Percentiles rank a stretch among this genome's conserved stretches.
Evolutionary conservation across 2,113 vertebrate genomes (phyloP).

Genomic region (Polypterus bichir): DNA sequence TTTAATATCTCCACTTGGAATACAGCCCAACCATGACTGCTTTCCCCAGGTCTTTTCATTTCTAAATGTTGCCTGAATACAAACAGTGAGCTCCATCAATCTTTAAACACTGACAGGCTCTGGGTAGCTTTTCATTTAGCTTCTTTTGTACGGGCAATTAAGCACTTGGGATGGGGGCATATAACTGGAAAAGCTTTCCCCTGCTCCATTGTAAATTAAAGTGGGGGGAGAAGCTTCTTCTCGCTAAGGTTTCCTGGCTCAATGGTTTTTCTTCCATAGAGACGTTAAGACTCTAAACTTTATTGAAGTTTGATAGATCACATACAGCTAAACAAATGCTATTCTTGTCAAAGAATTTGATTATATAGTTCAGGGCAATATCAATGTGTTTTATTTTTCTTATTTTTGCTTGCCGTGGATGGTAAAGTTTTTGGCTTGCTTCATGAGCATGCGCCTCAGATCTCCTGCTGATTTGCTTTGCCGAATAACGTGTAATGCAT

Average conservation of each 20-base stretch:
- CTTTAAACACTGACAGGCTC: conserved; percentile 1
- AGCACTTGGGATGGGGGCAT: not conserved
- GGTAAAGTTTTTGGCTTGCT: too few relatives aligned
- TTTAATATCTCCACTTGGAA: not conserved
- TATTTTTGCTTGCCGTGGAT: too few relatives aligned
- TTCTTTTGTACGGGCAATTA: not conserved
- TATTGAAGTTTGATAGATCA: conserved; percentile 3
- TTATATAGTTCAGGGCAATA: not conserved
- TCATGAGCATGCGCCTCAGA: too few relatives aligned
- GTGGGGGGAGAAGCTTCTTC: not conserved
- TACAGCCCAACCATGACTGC: not conserved
- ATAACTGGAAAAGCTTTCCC: not conserved
- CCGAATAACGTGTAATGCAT: too few relatives aligned
- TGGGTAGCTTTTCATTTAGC: conserved; percentile 2
- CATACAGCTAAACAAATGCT: not conserved
- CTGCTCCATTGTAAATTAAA: not conserved
- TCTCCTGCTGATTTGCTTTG: too few relatives aligned
- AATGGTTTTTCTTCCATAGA: not conserved
- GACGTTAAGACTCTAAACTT: not conserved
- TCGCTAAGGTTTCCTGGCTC: not conserved
- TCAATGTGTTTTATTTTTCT: too few relatives aligned
- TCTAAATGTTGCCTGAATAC: not conserved
- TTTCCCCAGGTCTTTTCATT: not conserved
- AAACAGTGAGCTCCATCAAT: not conserved
- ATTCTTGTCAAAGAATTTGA: not conserved